Percentiles rank a stretch among this genome's conserved stretches.
Evolutionary conservation across 2,888 invertebrate species (phyloP).

Genomic region (Conchocele bisecta): DNA sequence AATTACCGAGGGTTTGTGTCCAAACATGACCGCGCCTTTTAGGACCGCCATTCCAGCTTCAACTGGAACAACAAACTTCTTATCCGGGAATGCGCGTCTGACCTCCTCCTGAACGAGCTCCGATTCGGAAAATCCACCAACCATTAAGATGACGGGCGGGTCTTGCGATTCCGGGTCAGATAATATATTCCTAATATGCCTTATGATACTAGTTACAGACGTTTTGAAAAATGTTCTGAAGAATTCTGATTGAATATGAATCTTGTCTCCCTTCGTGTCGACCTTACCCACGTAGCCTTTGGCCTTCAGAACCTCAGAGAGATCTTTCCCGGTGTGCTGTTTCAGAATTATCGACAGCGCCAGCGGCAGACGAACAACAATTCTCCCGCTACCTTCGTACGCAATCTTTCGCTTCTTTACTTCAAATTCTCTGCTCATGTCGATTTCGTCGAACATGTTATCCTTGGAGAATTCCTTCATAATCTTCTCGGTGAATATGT

Average conservation of each 20-base stretch:
- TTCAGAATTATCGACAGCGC: conserved; percentile 34
- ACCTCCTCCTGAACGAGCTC: conserved; percentile 44
- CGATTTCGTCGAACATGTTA: conserved; percentile 45
- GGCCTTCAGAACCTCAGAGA: conserved; percentile 20
- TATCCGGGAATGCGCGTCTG: conserved; percentile 41
- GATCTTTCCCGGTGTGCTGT: not conserved
- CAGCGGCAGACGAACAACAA: conserved; percentile 40
- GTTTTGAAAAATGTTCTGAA: conserved; percentile 47
- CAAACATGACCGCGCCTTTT: conserved; percentile 55
- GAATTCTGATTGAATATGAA: conserved; percentile 40
- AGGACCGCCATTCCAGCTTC: conserved; percentile 52
- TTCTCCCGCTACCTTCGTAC: conserved; percentile 30
- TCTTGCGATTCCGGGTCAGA: conserved; percentile 36
- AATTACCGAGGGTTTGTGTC: conserved; percentile 50
- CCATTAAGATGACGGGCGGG: conserved; percentile 44
- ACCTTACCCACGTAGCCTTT: conserved; percentile 36
- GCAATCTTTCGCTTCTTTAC: conserved; percentile 34
- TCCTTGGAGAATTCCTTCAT: conserved; percentile 33
- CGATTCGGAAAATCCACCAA: conserved; percentile 54
- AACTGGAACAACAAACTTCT: conserved; percentile 42
- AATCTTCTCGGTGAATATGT: conserved; percentile 36
- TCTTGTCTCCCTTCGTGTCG: conserved; percentile 31
- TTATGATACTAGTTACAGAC: conserved; percentile 32
- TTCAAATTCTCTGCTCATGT: conserved; percentile 47
- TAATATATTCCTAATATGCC: conserved; percentile 46